These are phyloP conservation scores for Camponotus pennsylvanicus DNA, from an alignment of 1,140 invertebrate genomes.

Conservation along the genomic window DNA sequence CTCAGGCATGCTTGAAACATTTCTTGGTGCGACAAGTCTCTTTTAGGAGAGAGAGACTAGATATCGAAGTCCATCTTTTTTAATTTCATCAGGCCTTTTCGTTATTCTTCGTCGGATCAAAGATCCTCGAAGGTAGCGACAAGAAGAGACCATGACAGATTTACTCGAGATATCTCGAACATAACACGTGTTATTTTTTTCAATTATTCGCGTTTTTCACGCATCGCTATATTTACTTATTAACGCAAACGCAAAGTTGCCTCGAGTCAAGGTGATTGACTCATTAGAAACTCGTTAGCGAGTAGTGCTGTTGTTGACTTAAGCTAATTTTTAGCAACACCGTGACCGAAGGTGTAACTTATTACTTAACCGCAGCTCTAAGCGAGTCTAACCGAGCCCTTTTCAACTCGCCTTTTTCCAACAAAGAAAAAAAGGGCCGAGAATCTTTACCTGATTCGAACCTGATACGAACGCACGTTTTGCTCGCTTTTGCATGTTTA, in stretches of 20 bases:
- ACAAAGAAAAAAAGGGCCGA: neutral
- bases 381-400: neutral
- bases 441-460: too few relatives aligned
- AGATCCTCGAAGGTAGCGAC: neutral
- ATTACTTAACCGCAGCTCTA: neutral
- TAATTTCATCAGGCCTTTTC: conserved; percentile 74
- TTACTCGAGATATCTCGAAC: neutral
- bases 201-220: neutral
- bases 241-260: neutral
- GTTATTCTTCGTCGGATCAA: conserved; percentile 50
- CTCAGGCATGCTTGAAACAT: neutral
- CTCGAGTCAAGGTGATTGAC: conserved; percentile 29
- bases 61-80: conserved; percentile 35
- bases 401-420: neutral
- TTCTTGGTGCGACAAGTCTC: neutral
- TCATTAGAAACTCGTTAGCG: conserved; percentile 1
- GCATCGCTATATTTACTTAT: conserved; percentile 17
- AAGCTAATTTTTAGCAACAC: conserved; percentile 17
- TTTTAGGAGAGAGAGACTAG: neutral
- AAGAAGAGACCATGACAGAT: neutral
- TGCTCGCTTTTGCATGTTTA: conserved; percentile 42
- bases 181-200: neutral
- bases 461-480: neutral
- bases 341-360: neutral
- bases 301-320: conserved; percentile 3